Percentiles rank a stretch among this genome's conserved stretches.
phyloP scores from a whole-genome alignment of 2,113 vertebrate genomes.

The Alligator sinensis region DNA sequence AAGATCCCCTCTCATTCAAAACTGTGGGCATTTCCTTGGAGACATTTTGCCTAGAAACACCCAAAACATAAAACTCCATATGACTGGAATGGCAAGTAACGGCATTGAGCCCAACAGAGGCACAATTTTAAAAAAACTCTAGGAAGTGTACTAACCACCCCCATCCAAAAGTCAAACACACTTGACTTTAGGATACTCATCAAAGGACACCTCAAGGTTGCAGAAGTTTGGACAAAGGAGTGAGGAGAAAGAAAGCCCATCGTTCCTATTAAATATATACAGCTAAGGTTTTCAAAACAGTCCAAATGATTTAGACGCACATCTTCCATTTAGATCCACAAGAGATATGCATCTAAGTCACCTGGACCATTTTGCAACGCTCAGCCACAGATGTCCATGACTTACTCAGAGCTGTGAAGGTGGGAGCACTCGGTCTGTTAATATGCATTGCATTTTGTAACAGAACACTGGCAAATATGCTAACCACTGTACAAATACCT shows the following conservation, averaged over 20 bases:
- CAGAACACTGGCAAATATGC: background rate
- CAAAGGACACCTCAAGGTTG: background rate
- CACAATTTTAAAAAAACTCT: background rate
- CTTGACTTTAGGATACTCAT: background rate
- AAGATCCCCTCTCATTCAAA: background rate
- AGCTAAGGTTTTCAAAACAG: background rate
- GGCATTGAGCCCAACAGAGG: background rate
- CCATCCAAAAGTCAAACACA: background rate
- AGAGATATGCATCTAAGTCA: background rate
- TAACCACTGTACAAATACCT: background rate
- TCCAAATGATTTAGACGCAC: background rate
- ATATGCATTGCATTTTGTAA: background rate
- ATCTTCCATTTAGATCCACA: background rate
- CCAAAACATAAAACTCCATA: background rate
- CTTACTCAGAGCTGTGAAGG: background rate
- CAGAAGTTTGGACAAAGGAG: background rate
- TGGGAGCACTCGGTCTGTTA: background rate
- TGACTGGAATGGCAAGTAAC: background rate
- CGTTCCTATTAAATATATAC: background rate
- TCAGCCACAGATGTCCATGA: background rate
- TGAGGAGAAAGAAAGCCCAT: background rate
- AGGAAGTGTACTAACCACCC: background rate
- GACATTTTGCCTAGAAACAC: background rate
- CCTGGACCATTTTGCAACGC: background rate
- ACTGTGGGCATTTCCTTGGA: background rate